These are phyloP conservation scores for Dryomyza anilis DNA, from an alignment of 2,888 invertebrate genomes.

Conservation along the genomic window DNA sequence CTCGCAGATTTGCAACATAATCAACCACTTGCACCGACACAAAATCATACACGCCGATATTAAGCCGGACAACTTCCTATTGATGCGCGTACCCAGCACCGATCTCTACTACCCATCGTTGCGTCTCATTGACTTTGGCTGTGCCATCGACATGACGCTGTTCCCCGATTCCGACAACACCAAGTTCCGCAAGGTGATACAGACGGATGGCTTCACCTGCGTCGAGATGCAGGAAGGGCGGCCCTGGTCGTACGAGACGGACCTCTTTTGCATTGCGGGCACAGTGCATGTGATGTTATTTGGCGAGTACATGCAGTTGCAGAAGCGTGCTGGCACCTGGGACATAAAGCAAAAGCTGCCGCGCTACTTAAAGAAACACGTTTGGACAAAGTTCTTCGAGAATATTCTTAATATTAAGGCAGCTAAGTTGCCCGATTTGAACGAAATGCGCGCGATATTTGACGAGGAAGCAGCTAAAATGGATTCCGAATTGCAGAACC, in stretches of 20 bases:
- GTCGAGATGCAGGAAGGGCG: slow-evolving; percentile 91
- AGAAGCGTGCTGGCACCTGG: slow-evolving; percentile 70
- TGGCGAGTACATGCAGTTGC: slow-evolving; percentile 87
- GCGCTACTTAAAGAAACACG: slow-evolving; percentile 74
- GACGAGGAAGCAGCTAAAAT: slow-evolving; percentile 58
- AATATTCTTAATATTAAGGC: slow-evolving; percentile 82
- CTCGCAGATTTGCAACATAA: slow-evolving; percentile 82
- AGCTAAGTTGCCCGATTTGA: slow-evolving; percentile 75
- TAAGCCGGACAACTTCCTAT: slow-evolving; percentile 93
- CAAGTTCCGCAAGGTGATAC: slow-evolving; percentile 76
- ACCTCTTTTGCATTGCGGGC: slow-evolving; percentile 88
- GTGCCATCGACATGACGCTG: slow-evolving; percentile 91
- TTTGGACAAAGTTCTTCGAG: slow-evolving; percentile 84
- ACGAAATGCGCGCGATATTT: slow-evolving; percentile 53
- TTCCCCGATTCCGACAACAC: slow-evolving; percentile 74
- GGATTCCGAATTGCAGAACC: slow-evolving; percentile 60
- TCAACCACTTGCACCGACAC: slow-evolving; percentile 83
- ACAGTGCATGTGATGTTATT: slow-evolving; percentile 87
- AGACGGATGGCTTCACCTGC: slow-evolving; percentile 83
- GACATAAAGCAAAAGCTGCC: slow-evolving; percentile 75
- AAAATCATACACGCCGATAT: slow-evolving; percentile 94
- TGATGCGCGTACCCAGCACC: slow-evolving; percentile 71
- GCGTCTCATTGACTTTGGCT: slow-evolving; percentile 92
- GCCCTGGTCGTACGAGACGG: slow-evolving; percentile 95
- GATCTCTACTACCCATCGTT: slow-evolving; percentile 74